These are phyloP conservation scores for Prionailurus viverrinus DNA, from an alignment of 2,113 vertebrate genomes.

Conservation along the genomic window DNA sequence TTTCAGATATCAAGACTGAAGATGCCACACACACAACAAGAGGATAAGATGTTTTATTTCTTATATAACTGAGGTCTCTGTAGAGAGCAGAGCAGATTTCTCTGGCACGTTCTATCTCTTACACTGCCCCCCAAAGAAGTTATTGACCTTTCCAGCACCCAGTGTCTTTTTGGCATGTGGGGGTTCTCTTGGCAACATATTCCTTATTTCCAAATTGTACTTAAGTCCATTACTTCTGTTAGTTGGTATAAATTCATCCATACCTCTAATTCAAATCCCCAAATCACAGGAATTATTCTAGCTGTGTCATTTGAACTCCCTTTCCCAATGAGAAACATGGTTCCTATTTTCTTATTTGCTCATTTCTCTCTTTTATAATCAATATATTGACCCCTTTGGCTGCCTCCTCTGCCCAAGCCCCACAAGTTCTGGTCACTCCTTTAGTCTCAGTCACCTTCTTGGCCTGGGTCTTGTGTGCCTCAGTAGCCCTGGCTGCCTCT, in stretches of 20 bases:
- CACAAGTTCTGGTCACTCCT: not conserved
- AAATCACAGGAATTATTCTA: not conserved
- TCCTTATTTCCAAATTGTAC: not conserved
- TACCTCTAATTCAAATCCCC: not conserved
- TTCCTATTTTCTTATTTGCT: not conserved
- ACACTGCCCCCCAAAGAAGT: not conserved
- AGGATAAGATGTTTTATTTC: not conserved
- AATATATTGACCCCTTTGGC: not conserved
- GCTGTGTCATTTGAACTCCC: not conserved
- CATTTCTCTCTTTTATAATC: not conserved
- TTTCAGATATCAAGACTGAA: not conserved
- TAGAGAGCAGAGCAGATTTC: not conserved
- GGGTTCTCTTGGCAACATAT: not conserved
- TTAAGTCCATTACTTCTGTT: not conserved
- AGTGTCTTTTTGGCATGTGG: not conserved
- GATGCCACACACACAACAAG: not conserved
- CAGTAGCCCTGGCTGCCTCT: not conserved
- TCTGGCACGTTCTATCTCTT: not conserved
- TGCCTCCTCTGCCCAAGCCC: not conserved
- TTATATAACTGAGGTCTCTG: not conserved
- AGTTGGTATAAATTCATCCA: not conserved
- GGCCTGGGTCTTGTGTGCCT: fast-evolving
- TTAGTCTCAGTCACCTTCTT: not conserved
- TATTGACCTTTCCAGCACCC: not conserved
- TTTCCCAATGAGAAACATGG: not conserved